phyloP scores from a whole-genome alignment of 2,797 vertebrate species.

The Pangasius sanitwongsei region DNA sequence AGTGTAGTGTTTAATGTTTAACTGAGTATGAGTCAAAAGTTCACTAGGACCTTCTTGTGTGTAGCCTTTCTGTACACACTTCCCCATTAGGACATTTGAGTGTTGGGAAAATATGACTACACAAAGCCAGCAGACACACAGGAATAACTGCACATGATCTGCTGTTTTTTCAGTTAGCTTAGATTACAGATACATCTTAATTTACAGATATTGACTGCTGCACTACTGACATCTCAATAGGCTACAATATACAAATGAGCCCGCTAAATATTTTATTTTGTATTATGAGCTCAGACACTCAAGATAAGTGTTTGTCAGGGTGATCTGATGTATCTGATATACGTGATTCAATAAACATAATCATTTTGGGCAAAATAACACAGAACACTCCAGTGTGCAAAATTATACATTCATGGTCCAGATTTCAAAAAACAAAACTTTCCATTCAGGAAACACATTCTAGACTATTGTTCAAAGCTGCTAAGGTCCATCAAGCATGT shows the following conservation, averaged over 20 bases:
- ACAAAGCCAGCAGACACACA: not conserved
- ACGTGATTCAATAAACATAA: too few relatives aligned
- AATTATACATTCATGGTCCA: not conserved
- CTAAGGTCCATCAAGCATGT: not conserved
- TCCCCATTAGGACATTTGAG: slow-evolving; percentile 5
- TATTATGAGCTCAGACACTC: not conserved
- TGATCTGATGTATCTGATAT: not conserved
- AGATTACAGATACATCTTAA: not conserved
- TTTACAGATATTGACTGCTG: not conserved
- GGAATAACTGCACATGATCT: not conserved
- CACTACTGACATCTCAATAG: not conserved
- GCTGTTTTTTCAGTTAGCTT: not conserved
- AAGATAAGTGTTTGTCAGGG: not conserved
- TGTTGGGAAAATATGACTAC: slow-evolving; percentile 1
- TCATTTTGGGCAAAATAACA: not conserved
- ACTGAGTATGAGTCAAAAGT: slow-evolving; percentile 42
- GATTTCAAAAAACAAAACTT: not conserved
- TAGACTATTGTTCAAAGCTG: not conserved
- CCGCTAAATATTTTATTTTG: not conserved
- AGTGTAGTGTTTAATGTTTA: slow-evolving; percentile 48
- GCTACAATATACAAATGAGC: not conserved
- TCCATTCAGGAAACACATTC: not conserved
- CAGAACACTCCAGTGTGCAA: not conserved
- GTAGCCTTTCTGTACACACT: not conserved
- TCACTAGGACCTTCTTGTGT: slow-evolving; percentile 19